Conservation (phyloP, 2,888 invertebrate species). For the Cheilosia soror region DNA sequence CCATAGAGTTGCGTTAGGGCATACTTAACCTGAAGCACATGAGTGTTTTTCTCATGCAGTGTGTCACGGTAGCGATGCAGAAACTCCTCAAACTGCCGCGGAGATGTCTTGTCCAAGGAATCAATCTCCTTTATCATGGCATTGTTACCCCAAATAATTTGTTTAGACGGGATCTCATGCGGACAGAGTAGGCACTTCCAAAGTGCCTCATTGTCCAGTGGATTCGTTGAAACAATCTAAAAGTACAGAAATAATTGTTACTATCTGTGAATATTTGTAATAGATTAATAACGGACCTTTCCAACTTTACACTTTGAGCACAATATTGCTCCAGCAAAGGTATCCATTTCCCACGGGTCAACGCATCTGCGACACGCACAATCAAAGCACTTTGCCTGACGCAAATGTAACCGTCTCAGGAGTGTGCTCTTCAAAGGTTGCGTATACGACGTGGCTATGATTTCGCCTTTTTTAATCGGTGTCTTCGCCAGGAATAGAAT, state of each 20-base stretch:
- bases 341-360: conserved; percentile 89
- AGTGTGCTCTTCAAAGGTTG: conserved; percentile 89
- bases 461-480: conserved; percentile 87
- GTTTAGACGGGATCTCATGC: conserved; percentile 85
- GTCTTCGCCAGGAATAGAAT: conserved; percentile 87
- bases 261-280: background rate
- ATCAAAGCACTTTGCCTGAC: conserved; percentile 87
- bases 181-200: conserved; percentile 89
- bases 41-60: conserved; percentile 88
- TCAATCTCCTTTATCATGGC: conserved; percentile 86
- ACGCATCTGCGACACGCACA: conserved; percentile 88
- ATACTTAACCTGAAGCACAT: conserved; percentile 88
- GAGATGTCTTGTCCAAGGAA: conserved; percentile 85
- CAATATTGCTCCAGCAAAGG: conserved; percentile 86
- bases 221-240: conserved; percentile 86
- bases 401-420: conserved; percentile 87
- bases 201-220: conserved; percentile 85
- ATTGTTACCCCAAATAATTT: conserved; percentile 87
- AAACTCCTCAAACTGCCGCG: conserved; percentile 86
- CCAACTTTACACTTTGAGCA: conserved; percentile 87
- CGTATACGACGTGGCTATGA: conserved; percentile 89
- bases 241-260: conserved; percentile 72
- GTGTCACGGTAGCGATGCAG: conserved; percentile 87
- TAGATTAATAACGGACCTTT: conserved; percentile 78
- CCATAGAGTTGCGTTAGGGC: conserved; percentile 89